Evolutionary conservation across 2,113 vertebrate species (phyloP), one percentile per base, ranked within the genome.

Genomic region (Neolamprologus modestus): DNA sequence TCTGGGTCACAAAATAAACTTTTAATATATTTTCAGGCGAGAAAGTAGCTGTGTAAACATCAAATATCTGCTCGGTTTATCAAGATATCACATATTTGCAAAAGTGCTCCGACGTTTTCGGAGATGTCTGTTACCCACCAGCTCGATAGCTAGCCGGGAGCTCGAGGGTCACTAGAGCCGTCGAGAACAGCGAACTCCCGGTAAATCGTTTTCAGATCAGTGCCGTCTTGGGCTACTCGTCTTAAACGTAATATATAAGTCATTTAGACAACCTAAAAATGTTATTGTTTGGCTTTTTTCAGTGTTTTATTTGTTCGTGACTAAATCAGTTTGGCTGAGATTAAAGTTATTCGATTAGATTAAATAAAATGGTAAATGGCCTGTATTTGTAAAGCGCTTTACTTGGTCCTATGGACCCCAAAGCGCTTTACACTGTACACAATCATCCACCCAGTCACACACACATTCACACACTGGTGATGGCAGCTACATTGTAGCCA

Each of bases 131-230:
- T 0, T 13, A 24, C 2, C 53, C 11, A 55, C 53, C 4, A 4
- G 53, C 53, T 55, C 2, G 6, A 7, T 55, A 55, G 53, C 53
- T 7, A 0, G 0, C 53, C 0, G 2, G 11, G 53, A 24, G 11
- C 21, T 55, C 0, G 2, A 24, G 53, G 53, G 0, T 55, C 4
- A 55, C 21, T 55, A 0, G 0, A 54, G 10, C 53, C 6, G 6
- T 1, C 4, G n/a, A 55, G n/a, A 55, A 24, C 6, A 0, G 53
- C n/a, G 0, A 4, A 55, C 53, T 13, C 11, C n/a, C 4, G 1
- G 4, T 1, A 13, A 0, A 24, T 55, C 4, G 0, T 55, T 24
- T 55, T 55, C 53, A 54, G 6, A 24, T 54, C 53, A 24, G n/a
- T 1, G 10, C 6, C 3, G 10, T 54, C 53, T 24, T 54, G 3